Evolutionary conservation across 2,113 vertebrate species (phyloP), one percentile per base, ranked within the genome.

Genomic region (Vombatus ursinus): DNA sequence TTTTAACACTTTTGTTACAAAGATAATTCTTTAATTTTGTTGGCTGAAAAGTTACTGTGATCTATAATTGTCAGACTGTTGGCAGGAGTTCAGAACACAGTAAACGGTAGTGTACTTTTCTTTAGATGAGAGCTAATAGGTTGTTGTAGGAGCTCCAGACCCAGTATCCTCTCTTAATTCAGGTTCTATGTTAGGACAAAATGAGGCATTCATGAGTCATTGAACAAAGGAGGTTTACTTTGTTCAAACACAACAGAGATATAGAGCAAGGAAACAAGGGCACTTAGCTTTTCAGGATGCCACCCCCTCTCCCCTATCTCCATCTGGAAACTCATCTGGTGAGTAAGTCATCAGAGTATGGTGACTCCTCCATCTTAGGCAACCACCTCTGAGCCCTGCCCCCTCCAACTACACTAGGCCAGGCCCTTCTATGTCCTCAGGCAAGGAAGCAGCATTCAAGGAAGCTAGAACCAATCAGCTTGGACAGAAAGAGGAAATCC

Each of bases 1-100:
- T 94, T n/a, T 77, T 95, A 94, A 95, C 9, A 50, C 9, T 37
- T 91, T 48, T 90, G 4, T n/a, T 93, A 92, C 91, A 96, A 96
- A 91, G 94, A 57, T 91, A 44, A 90, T 28, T 37, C 89, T 7
- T 7, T 96, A 25, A 53, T 96, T 94, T 97, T 49, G 49, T 96
- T 96, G 91, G 77, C 50, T 94, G 26, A 96, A 90, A 54, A 95
- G 47, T 96, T 52, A 52, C 48, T n/a, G 25, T 52, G 50, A 91
- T 96, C 50, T 94, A 52, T 96, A 94, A 77, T 50, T 93, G 26
- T 24, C 44, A 77, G 92, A 94, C 51, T 94, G 25, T 90, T 93
- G 61, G 61, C 92, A 91, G 54, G n/a, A 95, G 1, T 50, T 8
- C 3, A 90, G 8, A 68, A 52, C 37, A 90, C 31, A 8, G 95